Evolutionary conservation across 2,113 vertebrate genomes (phyloP).

Genomic region (Trichomycterus rosablanca): DNA sequence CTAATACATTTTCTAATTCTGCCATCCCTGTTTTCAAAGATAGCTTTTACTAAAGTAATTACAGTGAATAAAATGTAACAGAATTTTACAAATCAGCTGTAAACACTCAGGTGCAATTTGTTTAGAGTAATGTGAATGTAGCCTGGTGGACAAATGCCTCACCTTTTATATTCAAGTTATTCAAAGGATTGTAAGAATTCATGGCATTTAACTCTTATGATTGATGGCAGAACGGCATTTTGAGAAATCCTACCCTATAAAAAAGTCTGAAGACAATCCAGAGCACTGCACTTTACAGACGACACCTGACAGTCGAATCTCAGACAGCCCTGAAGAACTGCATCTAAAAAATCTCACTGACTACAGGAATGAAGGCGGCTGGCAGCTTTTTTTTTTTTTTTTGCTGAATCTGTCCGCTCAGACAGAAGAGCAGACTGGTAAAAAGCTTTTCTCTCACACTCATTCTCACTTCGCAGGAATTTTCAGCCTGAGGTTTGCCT

Average conservation of each 20-base stretch:
- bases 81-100: too few species aligned
- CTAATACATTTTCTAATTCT: constrained; percentile 19
- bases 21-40: background rate
- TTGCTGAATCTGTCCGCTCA: constrained; percentile 8
- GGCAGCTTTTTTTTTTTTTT: constrained; percentile 22
- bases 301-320: constrained; percentile 5
- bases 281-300: constrained; percentile 1
- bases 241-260: too few species aligned
- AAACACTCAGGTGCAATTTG: constrained; percentile 6
- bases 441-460: constrained; percentile 21
- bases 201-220: too few species aligned
- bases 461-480: constrained; percentile 13
- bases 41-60: background rate
- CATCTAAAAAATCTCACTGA: constrained; percentile 21
- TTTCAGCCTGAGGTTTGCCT: constrained; percentile 7
- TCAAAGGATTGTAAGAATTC: too few species aligned
- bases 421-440: constrained; percentile 12
- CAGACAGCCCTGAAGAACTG: constrained; percentile 27
- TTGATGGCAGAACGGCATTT: too few species aligned
- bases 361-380: constrained; percentile 20
- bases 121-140: constrained; percentile 4
- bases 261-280: background rate
- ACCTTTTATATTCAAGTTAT: too few species aligned
- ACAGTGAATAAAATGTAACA: constrained; percentile 6
- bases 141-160: too few species aligned